These are phyloP conservation scores for Muschampia plurimacula DNA, from an alignment of 2,888 invertebrate species.

Conservation along the genomic window DNA sequence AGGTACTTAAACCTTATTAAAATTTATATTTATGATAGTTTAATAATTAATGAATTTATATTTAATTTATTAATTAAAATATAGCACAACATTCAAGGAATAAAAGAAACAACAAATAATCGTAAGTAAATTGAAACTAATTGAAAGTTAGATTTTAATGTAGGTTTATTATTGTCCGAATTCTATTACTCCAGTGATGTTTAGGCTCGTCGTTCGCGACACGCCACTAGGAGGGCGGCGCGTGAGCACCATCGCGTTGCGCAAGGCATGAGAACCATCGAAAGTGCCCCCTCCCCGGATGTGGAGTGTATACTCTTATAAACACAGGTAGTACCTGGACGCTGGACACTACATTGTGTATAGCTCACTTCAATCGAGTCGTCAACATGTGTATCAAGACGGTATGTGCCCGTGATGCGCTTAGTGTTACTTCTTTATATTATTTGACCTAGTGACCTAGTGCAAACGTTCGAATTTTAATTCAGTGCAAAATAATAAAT, in stretches of 20 bases:
- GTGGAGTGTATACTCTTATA: constrained; percentile 81
- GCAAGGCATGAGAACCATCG: constrained; percentile 80
- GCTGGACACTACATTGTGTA: constrained; percentile 78
- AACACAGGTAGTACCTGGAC: constrained; percentile 76
- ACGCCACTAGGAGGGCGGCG: constrained; percentile 60
- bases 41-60: no score
- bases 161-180: no score
- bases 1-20: no score
- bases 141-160: no score
- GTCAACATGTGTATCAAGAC: constrained; percentile 79
- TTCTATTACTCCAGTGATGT: not conserved
- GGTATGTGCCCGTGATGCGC: constrained; percentile 69
- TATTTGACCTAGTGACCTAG: constrained; percentile 61
- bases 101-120: no score
- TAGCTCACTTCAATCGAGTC: constrained; percentile 65
- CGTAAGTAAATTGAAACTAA: no score
- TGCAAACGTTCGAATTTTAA: constrained; percentile 45
- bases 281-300: constrained; percentile 84
- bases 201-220: constrained; percentile 1
- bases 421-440: constrained; percentile 47
- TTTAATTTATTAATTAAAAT: no score
- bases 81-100: no score
- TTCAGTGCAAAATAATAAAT: constrained; percentile 20
- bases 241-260: constrained; percentile 75
- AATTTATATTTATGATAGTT: no score